Conservation (phyloP, 2,888 invertebrate species). For the Diadegma fenestrale region DNA sequence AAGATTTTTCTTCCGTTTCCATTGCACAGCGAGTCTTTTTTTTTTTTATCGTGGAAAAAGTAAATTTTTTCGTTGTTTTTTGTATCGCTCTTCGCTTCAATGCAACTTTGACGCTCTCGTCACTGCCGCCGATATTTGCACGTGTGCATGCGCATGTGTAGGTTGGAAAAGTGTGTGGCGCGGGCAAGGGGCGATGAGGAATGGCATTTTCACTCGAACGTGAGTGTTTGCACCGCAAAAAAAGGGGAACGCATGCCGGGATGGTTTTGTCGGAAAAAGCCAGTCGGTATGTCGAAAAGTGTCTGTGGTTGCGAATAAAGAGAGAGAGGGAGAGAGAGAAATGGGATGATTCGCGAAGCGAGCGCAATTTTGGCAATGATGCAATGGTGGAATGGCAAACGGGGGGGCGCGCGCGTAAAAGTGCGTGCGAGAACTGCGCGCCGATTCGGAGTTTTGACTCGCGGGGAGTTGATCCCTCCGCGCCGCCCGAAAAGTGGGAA, state of each 20-base stretch:
- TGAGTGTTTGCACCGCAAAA: conserved; percentile 51
- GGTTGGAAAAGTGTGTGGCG: neutral
- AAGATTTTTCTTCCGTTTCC: neutral
- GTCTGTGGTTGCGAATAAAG: conserved; percentile 9
- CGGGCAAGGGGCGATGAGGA: neutral
- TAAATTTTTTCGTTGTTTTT: neutral
- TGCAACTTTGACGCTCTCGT: neutral
- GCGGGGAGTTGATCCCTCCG: conserved; percentile 30
- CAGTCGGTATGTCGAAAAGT: conserved; percentile 51
- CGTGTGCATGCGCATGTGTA: neutral
- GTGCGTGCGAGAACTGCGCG: conserved; percentile 56
- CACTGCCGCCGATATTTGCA: too few relatives aligned
- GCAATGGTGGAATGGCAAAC: neutral
- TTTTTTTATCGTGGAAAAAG: neutral
- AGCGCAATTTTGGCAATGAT: conserved; percentile 28
- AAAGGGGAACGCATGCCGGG: conserved; percentile 4
- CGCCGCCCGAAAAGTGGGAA: conserved; percentile 61
- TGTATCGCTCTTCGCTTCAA: neutral
- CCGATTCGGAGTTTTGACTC: conserved; percentile 25
- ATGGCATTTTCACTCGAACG: conserved; percentile 43
- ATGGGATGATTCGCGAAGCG: conserved; percentile 25
- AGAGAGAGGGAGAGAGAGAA: conserved; percentile 19
- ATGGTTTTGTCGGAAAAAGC: conserved; percentile 41
- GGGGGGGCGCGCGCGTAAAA: conserved; percentile 47
- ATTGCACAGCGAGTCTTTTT: neutral